Percentiles rank a stretch among this genome's conserved stretches.
These are phyloP conservation scores for Phortica magna DNA, from an alignment of 2,888 invertebrate genomes.

Conservation along the genomic window DNA sequence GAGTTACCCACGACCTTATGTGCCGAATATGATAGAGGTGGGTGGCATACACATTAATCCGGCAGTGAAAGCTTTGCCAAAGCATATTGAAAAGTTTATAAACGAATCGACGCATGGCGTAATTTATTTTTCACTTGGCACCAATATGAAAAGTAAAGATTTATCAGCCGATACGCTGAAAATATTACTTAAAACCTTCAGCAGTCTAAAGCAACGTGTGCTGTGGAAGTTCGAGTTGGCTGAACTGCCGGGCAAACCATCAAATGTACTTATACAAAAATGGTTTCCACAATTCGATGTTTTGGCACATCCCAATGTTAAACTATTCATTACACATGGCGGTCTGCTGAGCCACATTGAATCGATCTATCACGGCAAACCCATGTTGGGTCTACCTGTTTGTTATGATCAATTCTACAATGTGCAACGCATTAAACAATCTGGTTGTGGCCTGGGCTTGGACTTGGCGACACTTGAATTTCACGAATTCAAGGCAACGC, in stretches of 20 bases:
- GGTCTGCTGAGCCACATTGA: conserved; percentile 79
- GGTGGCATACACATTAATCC: conserved; percentile 70
- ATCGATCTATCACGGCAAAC: conserved; percentile 75
- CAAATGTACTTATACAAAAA: conserved; percentile 63
- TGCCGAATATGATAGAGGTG: conserved; percentile 72
- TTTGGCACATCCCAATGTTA: conserved; percentile 76
- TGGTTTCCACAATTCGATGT: conserved; percentile 74
- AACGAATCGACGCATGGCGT: conserved; percentile 76
- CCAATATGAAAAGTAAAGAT: conserved; percentile 61
- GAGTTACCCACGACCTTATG: conserved; percentile 64
- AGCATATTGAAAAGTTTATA: conserved; percentile 72
- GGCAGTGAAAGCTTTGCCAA: conserved; percentile 59
- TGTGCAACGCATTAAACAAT: conserved; percentile 57
- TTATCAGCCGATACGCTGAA: conserved; percentile 55
- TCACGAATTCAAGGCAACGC: background rate
- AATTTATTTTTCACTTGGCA: conserved; percentile 78
- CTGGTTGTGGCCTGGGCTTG: conserved; percentile 63
- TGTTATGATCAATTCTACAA: conserved; percentile 71
- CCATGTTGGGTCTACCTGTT: conserved; percentile 75
- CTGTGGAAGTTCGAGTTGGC: conserved; percentile 75
- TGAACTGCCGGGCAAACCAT: conserved; percentile 47
- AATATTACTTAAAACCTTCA: conserved; percentile 56
- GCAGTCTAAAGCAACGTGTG: conserved; percentile 68
- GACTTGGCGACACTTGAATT: conserved; percentile 37
- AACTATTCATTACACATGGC: conserved; percentile 79